Conservation (phyloP, 2,113 vertebrate species). For the Saguinus midas region DNA sequence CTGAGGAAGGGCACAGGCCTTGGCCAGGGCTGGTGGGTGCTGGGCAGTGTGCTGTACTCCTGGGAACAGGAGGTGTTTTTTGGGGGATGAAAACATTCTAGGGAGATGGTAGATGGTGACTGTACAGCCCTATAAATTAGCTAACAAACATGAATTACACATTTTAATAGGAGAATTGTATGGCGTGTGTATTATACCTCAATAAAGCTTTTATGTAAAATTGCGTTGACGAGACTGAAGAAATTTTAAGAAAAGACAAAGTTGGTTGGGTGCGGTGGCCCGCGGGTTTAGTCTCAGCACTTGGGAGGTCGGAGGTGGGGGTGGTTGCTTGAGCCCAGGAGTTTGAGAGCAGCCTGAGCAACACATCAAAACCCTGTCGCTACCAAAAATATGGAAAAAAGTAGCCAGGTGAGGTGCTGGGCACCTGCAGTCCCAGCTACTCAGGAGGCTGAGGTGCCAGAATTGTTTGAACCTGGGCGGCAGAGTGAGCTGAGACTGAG, state of each 20-base stretch:
- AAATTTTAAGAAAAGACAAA: not conserved
- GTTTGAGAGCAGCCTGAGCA: no score
- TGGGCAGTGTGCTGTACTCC: rapidly evolving
- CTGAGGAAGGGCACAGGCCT: not conserved
- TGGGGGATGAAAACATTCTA: not conserved
- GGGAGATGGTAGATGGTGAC: not conserved
- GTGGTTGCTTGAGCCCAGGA: no score
- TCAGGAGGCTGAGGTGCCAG: no score
- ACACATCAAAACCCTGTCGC: no score
- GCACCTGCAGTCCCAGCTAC: no score
- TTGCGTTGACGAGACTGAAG: not conserved
- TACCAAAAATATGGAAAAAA: no score
- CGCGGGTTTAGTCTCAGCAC: no score
- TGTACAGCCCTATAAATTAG: not conserved
- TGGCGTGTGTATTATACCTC: not conserved
- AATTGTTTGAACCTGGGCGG: no score
- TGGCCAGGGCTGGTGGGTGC: not conserved
- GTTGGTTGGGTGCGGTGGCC: no score
- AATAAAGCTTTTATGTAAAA: not conserved
- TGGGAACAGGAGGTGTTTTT: not conserved
- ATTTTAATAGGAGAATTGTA: not conserved
- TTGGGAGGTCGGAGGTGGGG: no score
- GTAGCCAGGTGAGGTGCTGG: no score
- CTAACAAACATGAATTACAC: not conserved
- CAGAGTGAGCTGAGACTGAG: no score